These are phyloP conservation scores for Nebria salina DNA, from an alignment of 2,888 invertebrate genomes.

Conservation along the genomic window DNA sequence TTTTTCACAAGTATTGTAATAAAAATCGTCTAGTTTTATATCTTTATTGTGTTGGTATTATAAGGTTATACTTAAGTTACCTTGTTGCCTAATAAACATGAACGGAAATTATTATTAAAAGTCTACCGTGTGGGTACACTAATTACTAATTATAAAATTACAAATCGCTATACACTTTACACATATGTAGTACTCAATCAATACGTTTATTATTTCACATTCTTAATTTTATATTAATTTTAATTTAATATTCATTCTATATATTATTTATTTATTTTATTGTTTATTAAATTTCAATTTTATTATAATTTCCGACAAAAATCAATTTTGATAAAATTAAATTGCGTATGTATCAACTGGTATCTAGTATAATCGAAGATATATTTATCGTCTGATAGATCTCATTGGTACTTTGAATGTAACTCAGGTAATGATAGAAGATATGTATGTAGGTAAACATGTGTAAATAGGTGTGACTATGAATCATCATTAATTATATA, in stretches of 20 bases:
- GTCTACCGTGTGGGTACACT: slow-evolving; percentile 35
- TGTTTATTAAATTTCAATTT: no score
- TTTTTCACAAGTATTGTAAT: neutral
- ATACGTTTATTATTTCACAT: neutral
- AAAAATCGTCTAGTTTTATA: slow-evolving; percentile 28
- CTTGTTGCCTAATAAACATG: slow-evolving; percentile 36
- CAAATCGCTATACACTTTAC: slow-evolving; percentile 9
- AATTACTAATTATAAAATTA: slow-evolving; percentile 45
- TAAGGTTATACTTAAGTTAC: slow-evolving; percentile 39
- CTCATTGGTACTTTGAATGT: no score
- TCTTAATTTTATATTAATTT: neutral
- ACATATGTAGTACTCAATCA: neutral
- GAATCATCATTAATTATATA: slow-evolving; percentile 46
- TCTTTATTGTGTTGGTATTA: slow-evolving; percentile 21
- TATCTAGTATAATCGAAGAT: no score
- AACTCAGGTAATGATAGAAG: slow-evolving; percentile 17
- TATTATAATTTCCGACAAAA: no score
- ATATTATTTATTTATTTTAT: no score
- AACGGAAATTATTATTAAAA: slow-evolving; percentile 35
- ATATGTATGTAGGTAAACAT: slow-evolving; percentile 45
- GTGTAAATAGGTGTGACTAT: slow-evolving; percentile 45
- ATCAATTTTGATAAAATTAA: no score
- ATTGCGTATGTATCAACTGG: no score
- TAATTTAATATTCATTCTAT: neutral
- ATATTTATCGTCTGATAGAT: no score